Base-by-base conservation (phyloP, 2,113 vertebrate genomes). In the Strigops habroptila region DNA sequence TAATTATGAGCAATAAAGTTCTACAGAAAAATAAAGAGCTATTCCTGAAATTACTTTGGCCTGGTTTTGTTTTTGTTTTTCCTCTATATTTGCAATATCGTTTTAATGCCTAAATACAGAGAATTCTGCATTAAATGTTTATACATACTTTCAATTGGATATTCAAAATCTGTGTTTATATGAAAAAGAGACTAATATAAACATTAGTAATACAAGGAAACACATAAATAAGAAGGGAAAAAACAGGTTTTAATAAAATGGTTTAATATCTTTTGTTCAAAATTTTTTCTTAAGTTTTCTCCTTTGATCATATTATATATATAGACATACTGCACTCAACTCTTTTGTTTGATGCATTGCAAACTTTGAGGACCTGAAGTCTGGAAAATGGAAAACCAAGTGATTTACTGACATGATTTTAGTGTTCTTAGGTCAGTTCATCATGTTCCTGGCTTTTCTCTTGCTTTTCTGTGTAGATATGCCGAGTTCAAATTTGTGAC, bases 371-470 rank as follows among this genome's bases (percentile, higher is more conserved):
- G 60, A 76, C 46, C 62, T 76, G 25, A 69, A 67, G 86, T 41
- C 83, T 94, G 81, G 65, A 93, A 92, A 94, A 69, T 85, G 79
- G 81, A 92, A 91, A 88, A 12, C 9, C 25, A 81, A 95, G 53
- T 90, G 84, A 94, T 88, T 90, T 91, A 93, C 65, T 95, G 91
- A 82, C 53, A 71, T 33, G 12, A 75, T 65, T 94, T 96, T 59
- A 75, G 39, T 74, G 71, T 82, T 95, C 74, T 59, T 33, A 69
- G 89, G 91, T 93, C 91, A 96, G 95, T 93, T 96, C 87, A 67
- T 78, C 22, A 31, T 91, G 93, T 97, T 95, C 96, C 95, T 97
- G 97, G 92, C 82, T 96, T 94, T 96, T 82, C 65, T 96, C 65
- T 75, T 82, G 24, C 43, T 94, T 90, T 86, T 80, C 51, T 93